A percentile compares a stretch with the other conserved stretches of the same genome.
phyloP scores from a whole-genome alignment of 2,888 invertebrate species.

The Cephonodes hylas region DNA sequence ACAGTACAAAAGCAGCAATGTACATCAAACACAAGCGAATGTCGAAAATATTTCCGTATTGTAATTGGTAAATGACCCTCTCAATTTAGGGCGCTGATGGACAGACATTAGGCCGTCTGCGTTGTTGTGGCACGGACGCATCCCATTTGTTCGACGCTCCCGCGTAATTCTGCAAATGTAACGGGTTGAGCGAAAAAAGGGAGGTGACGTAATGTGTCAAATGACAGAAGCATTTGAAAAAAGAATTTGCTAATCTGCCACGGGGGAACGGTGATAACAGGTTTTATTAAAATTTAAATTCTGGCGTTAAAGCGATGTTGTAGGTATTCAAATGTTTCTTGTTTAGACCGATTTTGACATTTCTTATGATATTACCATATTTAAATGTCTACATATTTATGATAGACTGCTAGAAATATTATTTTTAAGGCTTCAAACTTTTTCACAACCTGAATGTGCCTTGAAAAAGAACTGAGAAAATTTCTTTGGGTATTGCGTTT shows the following conservation, averaged over 20 bases:
- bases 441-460: too few species aligned
- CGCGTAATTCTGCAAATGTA: conserved; percentile 72
- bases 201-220: conserved; percentile 57
- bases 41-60: conserved; percentile 18
- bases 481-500: too few species aligned
- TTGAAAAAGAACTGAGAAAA: too few species aligned
- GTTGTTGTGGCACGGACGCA: conserved; percentile 58
- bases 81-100: conserved; percentile 77
- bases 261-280: conserved; percentile 23
- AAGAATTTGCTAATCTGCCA: conserved; percentile 33
- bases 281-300: conserved; percentile 21
- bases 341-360: too few species aligned
- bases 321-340: too few species aligned
- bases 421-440: too few species aligned
- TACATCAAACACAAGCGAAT: conserved; percentile 12
- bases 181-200: conserved; percentile 59
- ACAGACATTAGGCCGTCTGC: conserved; percentile 77
- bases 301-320: background rate
- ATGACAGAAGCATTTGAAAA: conserved; percentile 32
- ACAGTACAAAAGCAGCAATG: conserved; percentile 35
- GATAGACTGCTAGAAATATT: too few species aligned
- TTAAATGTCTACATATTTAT: too few species aligned
- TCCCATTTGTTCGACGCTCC: conserved; percentile 69
- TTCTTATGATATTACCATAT: too few species aligned
- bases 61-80: conserved; percentile 75